Conservation (phyloP, 2,888 invertebrate genomes). For the Xylota segnis region DNA sequence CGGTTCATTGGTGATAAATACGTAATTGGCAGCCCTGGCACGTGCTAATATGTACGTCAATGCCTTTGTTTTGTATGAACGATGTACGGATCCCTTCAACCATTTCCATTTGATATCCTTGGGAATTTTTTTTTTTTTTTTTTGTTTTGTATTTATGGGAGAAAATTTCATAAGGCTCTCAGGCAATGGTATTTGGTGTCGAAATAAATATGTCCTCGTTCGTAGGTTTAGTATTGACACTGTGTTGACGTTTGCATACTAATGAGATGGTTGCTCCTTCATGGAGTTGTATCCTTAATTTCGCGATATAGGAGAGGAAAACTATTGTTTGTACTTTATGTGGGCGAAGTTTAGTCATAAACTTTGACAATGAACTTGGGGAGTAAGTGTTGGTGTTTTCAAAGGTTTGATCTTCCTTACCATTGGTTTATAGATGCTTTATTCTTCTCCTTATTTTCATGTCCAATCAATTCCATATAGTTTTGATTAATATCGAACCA, state of each 20-base stretch:
- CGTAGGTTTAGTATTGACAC: constrained; percentile 21
- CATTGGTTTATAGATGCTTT: no score
- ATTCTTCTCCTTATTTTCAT: no score
- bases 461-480: no score
- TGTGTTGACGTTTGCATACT: constrained; percentile 46
- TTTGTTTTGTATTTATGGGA: constrained; percentile 8
- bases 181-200: constrained; percentile 39
- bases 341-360: background rate
- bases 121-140: constrained; percentile 26
- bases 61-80: constrained; percentile 56
- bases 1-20: constrained; percentile 49
- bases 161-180: constrained; percentile 35
- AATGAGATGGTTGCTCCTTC: constrained; percentile 20
- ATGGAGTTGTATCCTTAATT: constrained; percentile 4
- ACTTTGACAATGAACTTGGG: background rate
- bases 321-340: background rate
- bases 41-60: constrained; percentile 60
- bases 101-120: constrained; percentile 31
- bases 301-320: background rate
- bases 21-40: constrained; percentile 58
- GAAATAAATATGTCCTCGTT: constrained; percentile 54
- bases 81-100: constrained; percentile 33
- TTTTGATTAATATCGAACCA: no score
- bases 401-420: no score
- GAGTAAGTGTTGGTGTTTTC: background rate